Base-by-base conservation (phyloP, 2,888 invertebrate species). In the Eristalis arbustorum region DNA sequence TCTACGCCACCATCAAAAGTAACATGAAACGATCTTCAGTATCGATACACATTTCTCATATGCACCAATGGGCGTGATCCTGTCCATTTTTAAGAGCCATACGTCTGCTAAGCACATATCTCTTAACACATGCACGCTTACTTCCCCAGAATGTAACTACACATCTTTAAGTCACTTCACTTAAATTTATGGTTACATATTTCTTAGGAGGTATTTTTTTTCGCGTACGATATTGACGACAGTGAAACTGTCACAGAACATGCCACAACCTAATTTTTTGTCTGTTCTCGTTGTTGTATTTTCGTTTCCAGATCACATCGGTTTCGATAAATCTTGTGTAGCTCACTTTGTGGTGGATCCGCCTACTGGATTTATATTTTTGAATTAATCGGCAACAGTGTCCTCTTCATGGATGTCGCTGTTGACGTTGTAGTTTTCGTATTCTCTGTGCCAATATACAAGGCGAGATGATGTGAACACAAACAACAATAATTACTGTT, bases 231-330 rank as follows among this genome's bases (percentile, higher is more conserved):
- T 75, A 83, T 87, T 83, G 87, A 87, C 87, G 87, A 87, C 87
- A 87, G 75, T 83, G 78, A 49, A 79, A 79, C 78, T 79, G 87
- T 87, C 87, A 87, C 71, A 79, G 25, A 83, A 83, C 85, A 87
- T 74, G 82, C 85, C 87, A 87, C 87, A 87, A 67, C 83, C 87
- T 87, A 87, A 87, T 87, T 87, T 87, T 87, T 87, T 83, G 83
- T 87, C 81, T 83, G 87, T 87, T 87, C 75, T 71, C 40, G 83
- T 62, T 87, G 78, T 79, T 66, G 75, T 63, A 79, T 87, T 87
- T 87, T 78, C 23, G 74, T 82, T 78, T 83, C 64, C 82, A 82
- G 85, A 87, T 87, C 85, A 87, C 85, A 78, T 69, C 74, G 56
- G 64, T 74, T 83, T 79, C 87, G 71, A 87, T 87, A 87, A 87